Evolutionary conservation across 2,888 invertebrate genomes (phyloP), one percentile per base, ranked within the genome.

Genomic region (Dioctria linearis): DNA sequence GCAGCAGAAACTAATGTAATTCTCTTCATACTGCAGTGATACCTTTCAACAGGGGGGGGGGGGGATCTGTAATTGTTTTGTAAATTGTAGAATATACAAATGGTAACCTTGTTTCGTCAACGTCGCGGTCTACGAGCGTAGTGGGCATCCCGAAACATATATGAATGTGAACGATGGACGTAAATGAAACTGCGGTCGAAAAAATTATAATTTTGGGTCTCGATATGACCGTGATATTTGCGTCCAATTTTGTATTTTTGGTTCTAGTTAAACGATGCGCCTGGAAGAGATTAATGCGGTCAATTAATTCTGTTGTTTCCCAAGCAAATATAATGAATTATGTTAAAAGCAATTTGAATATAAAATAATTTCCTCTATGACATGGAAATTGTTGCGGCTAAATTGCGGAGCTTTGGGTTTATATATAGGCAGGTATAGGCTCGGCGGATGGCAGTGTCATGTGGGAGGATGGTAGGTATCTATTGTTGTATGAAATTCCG

Each of bases 21-120:
- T 67, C 25, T 37, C 67, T n/a, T 67, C 43, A 67, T 67, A 46
- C 67, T 67, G 67, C 67, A 67, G 67, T 67, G 67, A 67, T 67
- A 67, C 67, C 25, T 25, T 25, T 25, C 25, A 25, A 2, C 25
- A 25, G 25, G 25, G 25, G 25, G 2, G 1, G 2, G 1, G 2
- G 25, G 25, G 25, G 46, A 4, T 46, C 37, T 13, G 67, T 67
- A 67, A 67, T 67, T 67, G 67, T 67, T 67, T 67, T 11, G 67
- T 46, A 46, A 67, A 67, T 67, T 67, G 67, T 0, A 2, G 2
- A 25, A 25, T 25, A 25, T 25, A 25, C 25, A 25, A 25, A 25
- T 25, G 25, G 25, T 25, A 25, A 25, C 25, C 2, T 25, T 25
- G 25, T 25, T 25, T 25, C 25, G 25, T 25, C 25, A 25, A 25